Percentiles rank a stretch among this genome's conserved stretches.
Conservation (phyloP, 2,888 invertebrate genomes). For the Melanotus villosus region DNA sequence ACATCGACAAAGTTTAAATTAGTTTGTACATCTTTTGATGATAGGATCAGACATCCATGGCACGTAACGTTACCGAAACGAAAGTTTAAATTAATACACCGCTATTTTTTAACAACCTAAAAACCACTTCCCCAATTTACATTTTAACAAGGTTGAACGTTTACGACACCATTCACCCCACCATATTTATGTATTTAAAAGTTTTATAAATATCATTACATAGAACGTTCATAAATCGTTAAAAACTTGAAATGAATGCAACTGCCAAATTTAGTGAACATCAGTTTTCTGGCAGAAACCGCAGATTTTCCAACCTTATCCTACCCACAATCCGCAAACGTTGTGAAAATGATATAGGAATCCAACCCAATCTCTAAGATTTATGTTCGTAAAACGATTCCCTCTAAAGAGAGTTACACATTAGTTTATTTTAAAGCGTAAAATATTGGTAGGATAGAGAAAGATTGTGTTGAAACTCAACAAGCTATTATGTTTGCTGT, state of each 20-base stretch:
- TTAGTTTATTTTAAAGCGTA: not conserved
- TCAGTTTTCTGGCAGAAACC: slow-evolving; percentile 35
- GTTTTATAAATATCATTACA: too few species aligned
- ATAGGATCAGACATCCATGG: slow-evolving; percentile 3
- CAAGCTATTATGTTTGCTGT: too few species aligned
- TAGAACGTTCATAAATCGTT: too few species aligned
- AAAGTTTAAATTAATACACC: not conserved
- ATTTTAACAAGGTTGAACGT: too few species aligned
- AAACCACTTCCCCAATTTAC: too few species aligned
- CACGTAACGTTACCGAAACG: not conserved
- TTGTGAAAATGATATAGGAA: slow-evolving; percentile 41
- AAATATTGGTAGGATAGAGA: too few species aligned
- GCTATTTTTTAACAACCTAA: too few species aligned
- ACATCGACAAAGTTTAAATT: slow-evolving; percentile 6
- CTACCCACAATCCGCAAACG: slow-evolving; percentile 38
- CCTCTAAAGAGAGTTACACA: slow-evolving; percentile 1
- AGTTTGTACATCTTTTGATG: slow-evolving; percentile 11
- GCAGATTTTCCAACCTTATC: slow-evolving; percentile 38
- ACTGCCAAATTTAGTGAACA: slow-evolving; percentile 31
- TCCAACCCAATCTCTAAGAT: slow-evolving; percentile 31
- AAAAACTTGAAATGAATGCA: slow-evolving; percentile 25
- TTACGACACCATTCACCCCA: too few species aligned
- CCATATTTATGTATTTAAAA: too few species aligned
- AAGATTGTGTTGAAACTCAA: too few species aligned
- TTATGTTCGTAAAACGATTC: slow-evolving; percentile 25